Conservation (phyloP, 2,113 vertebrate species). For the Phylloscopus trochilus region DNA sequence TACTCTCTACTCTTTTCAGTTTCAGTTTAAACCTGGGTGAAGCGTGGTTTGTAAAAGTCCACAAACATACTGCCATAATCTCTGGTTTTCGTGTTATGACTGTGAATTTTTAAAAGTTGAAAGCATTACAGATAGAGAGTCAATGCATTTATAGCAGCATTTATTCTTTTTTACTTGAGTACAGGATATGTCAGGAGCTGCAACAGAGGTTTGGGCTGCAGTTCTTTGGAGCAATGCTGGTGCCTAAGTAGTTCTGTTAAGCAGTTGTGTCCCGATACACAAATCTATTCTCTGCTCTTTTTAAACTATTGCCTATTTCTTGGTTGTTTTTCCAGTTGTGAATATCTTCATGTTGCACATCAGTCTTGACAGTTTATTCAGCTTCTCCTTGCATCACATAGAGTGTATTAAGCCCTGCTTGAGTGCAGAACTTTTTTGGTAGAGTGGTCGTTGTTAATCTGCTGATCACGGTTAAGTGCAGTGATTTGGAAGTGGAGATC, state of each 20-base stretch:
- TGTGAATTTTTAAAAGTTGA: neutral
- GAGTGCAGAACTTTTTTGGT: neutral
- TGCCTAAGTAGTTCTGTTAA: neutral
- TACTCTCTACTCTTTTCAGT: neutral
- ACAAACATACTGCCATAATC: neutral
- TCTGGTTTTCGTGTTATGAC: neutral
- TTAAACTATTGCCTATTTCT: neutral
- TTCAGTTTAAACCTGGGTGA: neutral
- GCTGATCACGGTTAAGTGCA: neutral
- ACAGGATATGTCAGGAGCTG: neutral
- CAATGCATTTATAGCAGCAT: neutral
- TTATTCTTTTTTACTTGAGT: neutral
- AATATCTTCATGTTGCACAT: neutral
- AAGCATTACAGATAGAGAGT: neutral
- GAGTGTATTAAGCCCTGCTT: neutral
- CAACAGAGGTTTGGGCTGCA: neutral
- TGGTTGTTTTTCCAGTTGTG: neutral
- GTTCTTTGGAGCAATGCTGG: neutral
- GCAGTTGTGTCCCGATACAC: neutral
- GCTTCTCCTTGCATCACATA: neutral
- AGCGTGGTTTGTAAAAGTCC: neutral
- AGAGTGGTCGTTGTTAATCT: neutral
- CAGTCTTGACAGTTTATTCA: neutral
- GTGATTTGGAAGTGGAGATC: neutral
- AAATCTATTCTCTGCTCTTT: neutral